Base-by-base conservation (phyloP, 2,113 vertebrate species). In the Hyperoodon ampullatus region DNA sequence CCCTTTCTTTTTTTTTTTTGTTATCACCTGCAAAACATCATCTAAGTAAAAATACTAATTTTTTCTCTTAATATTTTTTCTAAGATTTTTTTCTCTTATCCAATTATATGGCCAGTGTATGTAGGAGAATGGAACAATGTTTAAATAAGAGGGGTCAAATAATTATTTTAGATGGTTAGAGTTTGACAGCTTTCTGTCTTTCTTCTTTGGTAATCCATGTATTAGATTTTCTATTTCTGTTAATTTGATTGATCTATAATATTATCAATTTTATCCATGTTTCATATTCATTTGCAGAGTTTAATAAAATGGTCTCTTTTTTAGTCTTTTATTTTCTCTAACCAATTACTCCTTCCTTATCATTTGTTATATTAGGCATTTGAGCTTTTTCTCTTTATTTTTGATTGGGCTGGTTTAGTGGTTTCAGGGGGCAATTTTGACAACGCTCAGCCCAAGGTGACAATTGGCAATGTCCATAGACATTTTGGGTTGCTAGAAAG, bases 1-100 rank as follows among this genome's bases (percentile, higher is more conserved):
- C 55, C 18, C n/a, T 93, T n/a, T 89, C 28, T 47, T 66, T 24
- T 30, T 35, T 39, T 39, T 39, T n/a, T 53, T n/a, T 84, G 15
- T 16, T 70, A 77, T 85, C 8, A 90, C 2, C 26, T 87, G 26
- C 8, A 65, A 87, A 87, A 24, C 14, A 18, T 53, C 39, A 61
- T 92, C 50, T 44, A 33, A 70, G 68, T 91, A 88, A 60, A 68
- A 87, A 70, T 42, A n/a, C 47, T 55, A 82, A 61, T 94, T 94
- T 84, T 88, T n/a, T 53, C 6, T 81, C 26, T 94, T 42, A 23
- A 50, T 3, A 2, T 72, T 94, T 74, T 78, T 72, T 28, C 33
- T 47, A 84, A 28, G 7, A 0, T 53, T 75, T 44, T 47, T 39
- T 50, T 6, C 16, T 74, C 26, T 83, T 60, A 39, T 33, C 89